Conservation (phyloP, 2,113 vertebrate species). For the Thinocorus orbignyianus region DNA sequence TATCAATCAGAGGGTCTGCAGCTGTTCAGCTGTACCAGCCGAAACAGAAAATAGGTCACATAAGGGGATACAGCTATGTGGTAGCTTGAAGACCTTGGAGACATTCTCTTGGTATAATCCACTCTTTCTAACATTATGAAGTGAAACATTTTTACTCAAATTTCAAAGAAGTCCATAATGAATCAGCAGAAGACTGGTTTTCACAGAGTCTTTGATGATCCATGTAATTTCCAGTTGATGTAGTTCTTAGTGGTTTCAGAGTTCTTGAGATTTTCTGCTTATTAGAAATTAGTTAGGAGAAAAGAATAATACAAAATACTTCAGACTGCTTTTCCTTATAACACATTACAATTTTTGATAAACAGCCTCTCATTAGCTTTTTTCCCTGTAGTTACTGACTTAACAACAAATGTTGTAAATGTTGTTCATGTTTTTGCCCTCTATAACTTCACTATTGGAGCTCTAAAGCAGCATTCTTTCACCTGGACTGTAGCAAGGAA, state of each 20-base stretch:
- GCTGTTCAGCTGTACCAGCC: not conserved
- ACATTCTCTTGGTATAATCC: not conserved
- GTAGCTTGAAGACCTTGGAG: not conserved
- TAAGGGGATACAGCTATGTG: not conserved
- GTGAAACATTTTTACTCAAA: not conserved
- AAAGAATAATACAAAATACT: not conserved
- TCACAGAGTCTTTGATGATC: not conserved
- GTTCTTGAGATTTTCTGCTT: not conserved
- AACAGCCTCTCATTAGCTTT: not conserved
- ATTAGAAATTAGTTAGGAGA: not conserved
- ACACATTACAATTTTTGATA: not conserved
- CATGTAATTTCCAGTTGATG: not conserved
- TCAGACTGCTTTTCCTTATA: not conserved
- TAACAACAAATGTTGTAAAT: too few relatives aligned
- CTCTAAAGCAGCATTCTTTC: not conserved
- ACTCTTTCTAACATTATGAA: not conserved
- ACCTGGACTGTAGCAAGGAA: not conserved
- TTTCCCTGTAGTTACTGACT: not conserved
- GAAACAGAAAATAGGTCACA: constrained; percentile 1
- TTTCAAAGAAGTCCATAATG: not conserved
- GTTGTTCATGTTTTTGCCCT: not conserved
- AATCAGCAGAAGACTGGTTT: not conserved
- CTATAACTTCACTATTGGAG: not conserved
- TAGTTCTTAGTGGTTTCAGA: not conserved
- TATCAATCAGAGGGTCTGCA: not conserved